Evolutionary conservation across 2,888 invertebrate species (phyloP), one percentile per base, ranked within the genome.

Genomic region (Apodemia zela): DNA sequence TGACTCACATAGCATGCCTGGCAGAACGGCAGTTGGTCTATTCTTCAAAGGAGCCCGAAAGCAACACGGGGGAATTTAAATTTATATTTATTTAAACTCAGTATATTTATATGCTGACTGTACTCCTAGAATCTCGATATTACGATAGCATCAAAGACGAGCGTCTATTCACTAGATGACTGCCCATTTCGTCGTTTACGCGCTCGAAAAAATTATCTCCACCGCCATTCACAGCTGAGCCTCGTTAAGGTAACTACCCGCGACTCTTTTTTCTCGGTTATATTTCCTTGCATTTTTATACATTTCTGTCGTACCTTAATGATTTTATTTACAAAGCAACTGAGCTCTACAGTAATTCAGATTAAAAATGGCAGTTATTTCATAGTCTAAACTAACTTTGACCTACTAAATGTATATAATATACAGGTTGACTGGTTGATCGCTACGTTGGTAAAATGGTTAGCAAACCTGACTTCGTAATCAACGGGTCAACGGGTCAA

Each of bases 211-310:
- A 63, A 62, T 57, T 62, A 62, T 62, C 62, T 62, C 54, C 61
- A 4, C 51, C 38, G 57, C 47, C 58, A 57, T 63, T 63, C 59
- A 63, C 63, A 63, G 63, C 63, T 63, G 63, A 59, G 49, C 17
- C 63, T 63, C 63, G 63, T 63, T 63, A 63, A 63, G 59, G 63
- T 63, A 49, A 63, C 59, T 63, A 47, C 47, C 33, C 63, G 49
- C 59, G 49, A 62, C 58, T 45, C 15, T 63, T 59, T 63, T 63
- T 49, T 47, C 47, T 62, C 29, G 25, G 54, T 33, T 47, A 59
- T 58, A 38, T 49, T 63, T 63, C 59, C 63, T 35, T 59, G 59
- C 45, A 47, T 29, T 57, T 59, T 62, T 58, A 58, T 45, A 45
- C 17, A 21, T 45, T 58, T 18, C 47, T 25, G 45, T 7, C 45